phyloP scores from a whole-genome alignment of 2,113 vertebrate species.

The Microtus ochrogaster region DNA sequence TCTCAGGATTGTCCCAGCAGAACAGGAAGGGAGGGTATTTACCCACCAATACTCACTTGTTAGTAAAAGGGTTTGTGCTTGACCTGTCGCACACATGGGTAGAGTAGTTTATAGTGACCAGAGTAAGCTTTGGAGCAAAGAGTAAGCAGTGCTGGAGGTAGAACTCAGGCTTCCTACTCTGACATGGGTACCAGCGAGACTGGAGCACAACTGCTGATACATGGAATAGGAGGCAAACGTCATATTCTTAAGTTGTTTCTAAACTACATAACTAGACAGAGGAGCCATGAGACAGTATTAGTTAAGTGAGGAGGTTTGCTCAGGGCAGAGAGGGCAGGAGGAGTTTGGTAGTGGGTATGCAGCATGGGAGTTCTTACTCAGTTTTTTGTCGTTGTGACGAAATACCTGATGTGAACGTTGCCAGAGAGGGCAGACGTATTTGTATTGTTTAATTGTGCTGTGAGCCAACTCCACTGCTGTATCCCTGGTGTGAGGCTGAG shows the following conservation, averaged over 20 bases:
- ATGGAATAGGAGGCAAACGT: neutral
- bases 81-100: fast-evolving
- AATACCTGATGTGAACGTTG: neutral
- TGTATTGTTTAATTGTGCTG: neutral
- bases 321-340: neutral
- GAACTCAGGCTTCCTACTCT: fast-evolving
- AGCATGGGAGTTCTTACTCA: neutral
- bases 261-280: neutral
- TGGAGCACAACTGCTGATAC: neutral
- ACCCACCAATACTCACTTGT: too few species aligned
- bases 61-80: neutral
- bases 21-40: neutral
- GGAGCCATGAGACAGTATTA: neutral
- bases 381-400: neutral
- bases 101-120: neutral
- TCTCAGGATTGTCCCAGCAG: fast-evolving
- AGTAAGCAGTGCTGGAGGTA: fast-evolving
- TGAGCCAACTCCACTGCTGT: neutral
- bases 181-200: neutral
- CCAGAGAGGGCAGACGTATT: neutral
- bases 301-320: neutral
- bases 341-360: neutral
- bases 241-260: neutral
- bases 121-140: neutral
- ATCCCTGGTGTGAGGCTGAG: neutral